Evolutionary conservation across 2,113 vertebrate genomes (phyloP).

Genomic region (Trachemys scripta): DNA sequence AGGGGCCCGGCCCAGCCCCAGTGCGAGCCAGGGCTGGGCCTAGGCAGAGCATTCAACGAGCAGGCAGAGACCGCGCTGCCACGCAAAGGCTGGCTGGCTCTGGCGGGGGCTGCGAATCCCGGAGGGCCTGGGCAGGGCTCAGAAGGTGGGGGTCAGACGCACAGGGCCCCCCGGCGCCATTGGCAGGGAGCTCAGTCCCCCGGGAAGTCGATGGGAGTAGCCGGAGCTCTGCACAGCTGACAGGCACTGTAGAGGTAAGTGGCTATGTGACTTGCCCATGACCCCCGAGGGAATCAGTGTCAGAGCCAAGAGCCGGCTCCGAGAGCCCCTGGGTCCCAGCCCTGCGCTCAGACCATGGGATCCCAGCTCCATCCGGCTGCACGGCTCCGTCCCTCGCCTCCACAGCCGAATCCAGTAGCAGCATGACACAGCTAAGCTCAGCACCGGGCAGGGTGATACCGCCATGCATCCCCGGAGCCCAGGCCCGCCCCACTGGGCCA

Average conservation of each 20-base stretch:
- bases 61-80: no score
- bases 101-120: neutral
- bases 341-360: neutral
- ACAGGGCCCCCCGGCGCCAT: accelerated
- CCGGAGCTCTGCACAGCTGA: no score
- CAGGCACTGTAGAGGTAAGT: neutral
- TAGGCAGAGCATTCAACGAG: no score
- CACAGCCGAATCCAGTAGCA: neutral
- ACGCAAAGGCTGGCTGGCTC: no score
- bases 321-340: neutral
- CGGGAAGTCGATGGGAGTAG: neutral
- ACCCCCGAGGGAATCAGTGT: neutral
- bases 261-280: neutral
- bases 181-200: neutral
- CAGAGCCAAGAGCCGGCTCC: neutral
- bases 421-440: neutral
- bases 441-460: neutral
- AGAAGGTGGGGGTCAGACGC: neutral
- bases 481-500: neutral
- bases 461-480: neutral
- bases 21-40: no score
- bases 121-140: neutral
- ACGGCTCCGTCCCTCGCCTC: neutral
- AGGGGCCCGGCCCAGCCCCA: no score
- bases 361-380: neutral